phyloP scores from a whole-genome alignment of 2,113 vertebrate genomes.

The Oreocharis arfaki region DNA sequence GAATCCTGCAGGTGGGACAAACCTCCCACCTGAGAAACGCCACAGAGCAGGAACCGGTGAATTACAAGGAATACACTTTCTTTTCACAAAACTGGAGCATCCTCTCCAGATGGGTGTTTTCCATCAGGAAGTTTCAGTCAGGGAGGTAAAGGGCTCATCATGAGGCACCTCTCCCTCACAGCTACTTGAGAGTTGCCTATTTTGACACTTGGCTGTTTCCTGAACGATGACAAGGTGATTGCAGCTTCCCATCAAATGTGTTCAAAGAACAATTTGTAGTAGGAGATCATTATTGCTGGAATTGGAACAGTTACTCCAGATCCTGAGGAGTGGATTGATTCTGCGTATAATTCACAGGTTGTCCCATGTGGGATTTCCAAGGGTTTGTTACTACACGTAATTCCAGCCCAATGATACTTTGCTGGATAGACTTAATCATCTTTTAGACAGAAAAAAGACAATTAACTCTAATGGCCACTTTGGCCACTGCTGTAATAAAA shows the following conservation, averaged over 20 bases:
- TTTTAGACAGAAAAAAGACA: background rate
- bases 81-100: background rate
- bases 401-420: background rate
- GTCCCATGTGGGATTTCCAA: background rate
- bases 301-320: background rate
- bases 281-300: background rate
- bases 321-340: background rate
- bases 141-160: background rate
- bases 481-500: background rate
- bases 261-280: background rate
- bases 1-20: background rate
- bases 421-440: background rate
- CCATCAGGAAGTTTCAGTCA: background rate
- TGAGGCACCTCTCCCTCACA: background rate
- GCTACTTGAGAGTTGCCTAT: accelerated
- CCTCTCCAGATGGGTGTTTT: background rate
- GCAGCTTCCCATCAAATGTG: background rate
- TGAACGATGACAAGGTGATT: accelerated
- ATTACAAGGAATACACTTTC: background rate
- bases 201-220: background rate
- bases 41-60: background rate
- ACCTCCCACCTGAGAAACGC: background rate
- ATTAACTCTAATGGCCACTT: background rate
- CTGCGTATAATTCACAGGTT: background rate
- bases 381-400: background rate